Percentiles rank a stretch among this genome's conserved stretches.
These are phyloP conservation scores for Siniperca chuatsi DNA, from an alignment of 2,113 vertebrate species.

Conservation along the genomic window DNA sequence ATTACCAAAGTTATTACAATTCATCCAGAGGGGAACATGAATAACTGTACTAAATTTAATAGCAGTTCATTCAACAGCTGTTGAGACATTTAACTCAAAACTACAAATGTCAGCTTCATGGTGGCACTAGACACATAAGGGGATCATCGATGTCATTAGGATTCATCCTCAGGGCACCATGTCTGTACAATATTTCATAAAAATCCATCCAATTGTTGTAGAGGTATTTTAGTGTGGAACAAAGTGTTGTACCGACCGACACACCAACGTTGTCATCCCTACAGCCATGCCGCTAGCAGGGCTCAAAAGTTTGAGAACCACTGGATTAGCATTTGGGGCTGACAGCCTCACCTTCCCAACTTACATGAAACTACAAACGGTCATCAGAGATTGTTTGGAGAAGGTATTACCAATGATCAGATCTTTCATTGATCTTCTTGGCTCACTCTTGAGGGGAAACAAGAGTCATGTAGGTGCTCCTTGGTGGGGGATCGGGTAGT, in stretches of 20 bases:
- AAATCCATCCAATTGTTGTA: background rate
- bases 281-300: too few relatives aligned
- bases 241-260: background rate
- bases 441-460: constrained; percentile 21
- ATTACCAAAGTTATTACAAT: background rate
- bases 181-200: background rate
- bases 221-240: background rate
- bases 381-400: constrained; percentile 4
- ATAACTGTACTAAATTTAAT: background rate
- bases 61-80: background rate
- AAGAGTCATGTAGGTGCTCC: constrained; percentile 27
- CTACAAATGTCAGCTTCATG: background rate
- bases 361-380: background rate
- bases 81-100: background rate
- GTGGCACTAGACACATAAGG: background rate
- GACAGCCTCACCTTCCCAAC: background rate
- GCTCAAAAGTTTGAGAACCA: background rate
- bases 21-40: background rate
- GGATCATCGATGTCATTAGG: background rate
- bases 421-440: constrained; percentile 14
- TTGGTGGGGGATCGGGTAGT: constrained; percentile 21
- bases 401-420: background rate
- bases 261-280: background rate
- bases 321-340: background rate
- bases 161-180: background rate